Evolutionary conservation across 1,140 invertebrate genomes (phyloP).

Genomic region (Caenorhabditis elegans): WBcel235 BX284606.5:9405001-9405500

Average conservation of each 20-base stretch:
- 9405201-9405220: no score
- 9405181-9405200: no score
- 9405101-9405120: no score
- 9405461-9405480: slow-evolving; percentile 89
- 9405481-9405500: slow-evolving; percentile 71
- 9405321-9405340: neutral
- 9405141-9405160: no score
- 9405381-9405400: slow-evolving; percentile 38
- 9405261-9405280: neutral
- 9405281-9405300: slow-evolving; percentile 27
- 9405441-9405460: slow-evolving; percentile 87
- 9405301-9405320: neutral
- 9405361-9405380: slow-evolving; percentile 34
- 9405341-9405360: neutral
- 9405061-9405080: no score
- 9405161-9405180: no score
- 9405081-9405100: no score
- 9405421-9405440: slow-evolving; percentile 81
- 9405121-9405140: no score
- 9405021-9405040: no score
- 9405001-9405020: no score
- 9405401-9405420: slow-evolving; percentile 73
- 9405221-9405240: neutral
- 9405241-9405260: no score
- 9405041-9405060: no score